Conservation (phyloP, 2,797 vertebrate species). For the Etheostoma perlongum region DNA sequence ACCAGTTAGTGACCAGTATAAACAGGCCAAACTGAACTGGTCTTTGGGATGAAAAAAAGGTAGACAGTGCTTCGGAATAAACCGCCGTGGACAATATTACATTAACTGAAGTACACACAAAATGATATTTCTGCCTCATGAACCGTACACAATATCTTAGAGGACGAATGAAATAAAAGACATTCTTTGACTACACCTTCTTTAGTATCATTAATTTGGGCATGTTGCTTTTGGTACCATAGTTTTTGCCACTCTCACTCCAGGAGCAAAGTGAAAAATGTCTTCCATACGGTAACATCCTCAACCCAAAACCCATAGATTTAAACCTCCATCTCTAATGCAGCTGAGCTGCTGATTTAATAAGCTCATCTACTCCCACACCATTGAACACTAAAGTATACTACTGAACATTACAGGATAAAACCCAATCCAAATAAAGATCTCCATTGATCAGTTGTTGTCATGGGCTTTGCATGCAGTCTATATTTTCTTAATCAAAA, state of each 20-base stretch:
- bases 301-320: constrained; percentile 46
- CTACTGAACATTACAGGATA: constrained; percentile 43
- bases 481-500: constrained; percentile 41
- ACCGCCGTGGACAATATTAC: background rate
- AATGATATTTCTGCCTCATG: background rate
- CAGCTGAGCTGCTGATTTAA: constrained; percentile 67
- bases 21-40: background rate
- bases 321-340: constrained; percentile 58
- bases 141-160: background rate
- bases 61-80: background rate
- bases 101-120: too few relatives aligned
- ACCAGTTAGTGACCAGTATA: background rate
- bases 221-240: constrained; percentile 41
- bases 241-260: background rate
- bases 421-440: constrained; percentile 44
- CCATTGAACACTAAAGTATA: constrained; percentile 46
- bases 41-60: background rate
- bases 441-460: constrained; percentile 41
- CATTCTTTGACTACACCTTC: constrained; percentile 1
- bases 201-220: constrained; percentile 6
- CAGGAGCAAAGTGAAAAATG: constrained; percentile 5
- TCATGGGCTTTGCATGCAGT: constrained; percentile 34
- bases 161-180: background rate
- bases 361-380: constrained; percentile 65
- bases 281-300: constrained; percentile 23